Evolutionary conservation across 2,797 vertebrate species (phyloP).

Genomic region (Enteromius radiatus): DNA sequence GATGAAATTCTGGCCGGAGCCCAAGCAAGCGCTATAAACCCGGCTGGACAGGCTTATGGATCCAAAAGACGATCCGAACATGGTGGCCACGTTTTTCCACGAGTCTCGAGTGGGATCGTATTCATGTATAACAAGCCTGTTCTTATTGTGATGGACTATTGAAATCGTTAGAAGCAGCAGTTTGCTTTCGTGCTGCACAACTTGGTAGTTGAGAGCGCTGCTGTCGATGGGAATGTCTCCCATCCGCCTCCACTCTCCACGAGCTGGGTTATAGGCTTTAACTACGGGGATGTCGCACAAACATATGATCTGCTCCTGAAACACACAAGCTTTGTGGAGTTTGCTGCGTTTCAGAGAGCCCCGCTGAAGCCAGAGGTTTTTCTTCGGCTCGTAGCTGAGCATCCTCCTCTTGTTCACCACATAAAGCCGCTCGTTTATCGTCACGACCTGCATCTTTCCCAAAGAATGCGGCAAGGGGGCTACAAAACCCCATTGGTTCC

Average conservation of each 20-base stretch:
- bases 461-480: slow-evolving; percentile 86
- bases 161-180: slow-evolving; percentile 86
- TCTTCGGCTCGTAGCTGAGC: slow-evolving; percentile 86
- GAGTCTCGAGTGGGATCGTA: slow-evolving; percentile 81
- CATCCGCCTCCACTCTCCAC: slow-evolving; percentile 84
- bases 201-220: slow-evolving; percentile 86
- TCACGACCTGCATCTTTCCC: slow-evolving; percentile 86
- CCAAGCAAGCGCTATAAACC: slow-evolving; percentile 84
- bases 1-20: slow-evolving; percentile 84
- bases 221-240: slow-evolving; percentile 86
- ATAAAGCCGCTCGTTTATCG: slow-evolving; percentile 85
- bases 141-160: slow-evolving; percentile 86
- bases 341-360: slow-evolving; percentile 85
- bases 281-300: slow-evolving; percentile 88
- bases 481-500: slow-evolving; percentile 87
- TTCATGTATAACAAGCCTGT: slow-evolving; percentile 86
- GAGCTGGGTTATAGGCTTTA: slow-evolving; percentile 85
- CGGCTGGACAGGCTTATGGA: slow-evolving; percentile 85
- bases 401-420: slow-evolving; percentile 87
- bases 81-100: slow-evolving; percentile 85
- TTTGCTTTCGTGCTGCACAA: slow-evolving; percentile 82
- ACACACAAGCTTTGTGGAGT: slow-evolving; percentile 88
- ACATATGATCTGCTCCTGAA: slow-evolving; percentile 87
- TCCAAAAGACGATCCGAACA: slow-evolving; percentile 85
- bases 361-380: slow-evolving; percentile 87